phyloP scores from a whole-genome alignment of 2,113 vertebrate genomes.

The Eulemur macaco region DNA sequence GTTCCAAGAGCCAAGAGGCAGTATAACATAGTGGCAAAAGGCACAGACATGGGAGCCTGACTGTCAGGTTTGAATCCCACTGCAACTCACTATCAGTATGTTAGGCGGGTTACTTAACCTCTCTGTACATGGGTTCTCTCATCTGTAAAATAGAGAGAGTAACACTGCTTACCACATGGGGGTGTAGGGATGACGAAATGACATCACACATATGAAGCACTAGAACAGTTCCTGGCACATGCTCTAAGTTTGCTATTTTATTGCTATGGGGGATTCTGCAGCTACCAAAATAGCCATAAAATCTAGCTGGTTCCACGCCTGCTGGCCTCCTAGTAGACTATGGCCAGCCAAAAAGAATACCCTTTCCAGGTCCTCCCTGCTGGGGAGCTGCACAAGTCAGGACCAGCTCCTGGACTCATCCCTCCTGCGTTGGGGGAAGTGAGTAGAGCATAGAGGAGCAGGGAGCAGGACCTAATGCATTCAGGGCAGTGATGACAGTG shows the following conservation, averaged over 20 bases:
- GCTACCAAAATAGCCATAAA: neutral
- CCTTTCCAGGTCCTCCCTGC: neutral
- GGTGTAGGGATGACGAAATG: neutral
- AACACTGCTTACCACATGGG: neutral
- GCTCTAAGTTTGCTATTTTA: neutral
- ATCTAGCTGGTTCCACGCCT: neutral
- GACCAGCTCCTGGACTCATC: neutral
- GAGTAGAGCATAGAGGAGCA: neutral
- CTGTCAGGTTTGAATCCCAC: neutral
- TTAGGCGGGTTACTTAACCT: neutral
- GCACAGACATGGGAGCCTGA: neutral
- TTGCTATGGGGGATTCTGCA: neutral
- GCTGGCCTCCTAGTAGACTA: neutral
- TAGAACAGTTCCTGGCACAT: neutral
- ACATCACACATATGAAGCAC: neutral
- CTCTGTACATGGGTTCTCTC: neutral
- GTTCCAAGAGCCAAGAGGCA: neutral
- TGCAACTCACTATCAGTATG: neutral
- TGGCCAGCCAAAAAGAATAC: neutral
- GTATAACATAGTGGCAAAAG: neutral
- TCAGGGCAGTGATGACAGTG: neutral
- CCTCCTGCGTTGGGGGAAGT: neutral
- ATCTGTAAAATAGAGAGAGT: neutral
- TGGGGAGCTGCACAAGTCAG: neutral
- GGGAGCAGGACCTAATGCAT: neutral